phyloP scores from a whole-genome alignment of 2,888 invertebrate species.

The Stenotaenia linearis region DNA sequence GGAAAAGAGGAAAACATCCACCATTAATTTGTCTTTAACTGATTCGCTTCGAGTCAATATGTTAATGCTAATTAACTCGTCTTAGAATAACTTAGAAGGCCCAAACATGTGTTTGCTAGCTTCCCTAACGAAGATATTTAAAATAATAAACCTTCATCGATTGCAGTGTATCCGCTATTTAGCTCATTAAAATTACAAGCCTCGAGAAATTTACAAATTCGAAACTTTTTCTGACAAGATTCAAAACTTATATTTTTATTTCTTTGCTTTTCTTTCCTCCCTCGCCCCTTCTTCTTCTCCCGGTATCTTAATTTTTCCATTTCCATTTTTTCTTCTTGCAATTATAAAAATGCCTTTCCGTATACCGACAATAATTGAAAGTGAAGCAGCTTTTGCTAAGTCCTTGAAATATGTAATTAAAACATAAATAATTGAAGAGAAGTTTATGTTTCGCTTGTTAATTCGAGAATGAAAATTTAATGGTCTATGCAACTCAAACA shows the following conservation, averaged over 20 bases:
- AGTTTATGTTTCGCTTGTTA: conserved; percentile 27
- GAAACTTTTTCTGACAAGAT: background rate
- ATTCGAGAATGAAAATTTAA: conserved; percentile 33
- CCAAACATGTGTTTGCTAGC: background rate
- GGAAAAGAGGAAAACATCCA: conserved; percentile 1
- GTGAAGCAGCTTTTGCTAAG: conserved; percentile 24
- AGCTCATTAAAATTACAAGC: background rate
- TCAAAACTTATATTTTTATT: conserved; percentile 10
- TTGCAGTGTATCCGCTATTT: background rate
- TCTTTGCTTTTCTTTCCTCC: background rate
- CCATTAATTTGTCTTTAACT: conserved; percentile 26
- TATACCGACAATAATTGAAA: conserved; percentile 27
- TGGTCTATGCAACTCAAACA: conserved; percentile 15
- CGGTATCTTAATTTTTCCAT: conserved; percentile 15
- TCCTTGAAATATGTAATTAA: conserved; percentile 33
- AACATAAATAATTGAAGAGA: conserved; percentile 33
- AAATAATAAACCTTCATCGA: background rate
- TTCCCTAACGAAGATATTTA: background rate
- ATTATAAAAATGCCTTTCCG: conserved; percentile 8
- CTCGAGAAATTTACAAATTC: background rate
- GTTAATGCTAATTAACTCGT: conserved; percentile 12
- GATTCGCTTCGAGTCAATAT: conserved; percentile 11
- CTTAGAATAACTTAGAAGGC: background rate
- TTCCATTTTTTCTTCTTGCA: conserved; percentile 5
- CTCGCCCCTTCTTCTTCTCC: background rate